phyloP scores from a whole-genome alignment of 2,113 vertebrate genomes.

The Nestor notabilis region DNA sequence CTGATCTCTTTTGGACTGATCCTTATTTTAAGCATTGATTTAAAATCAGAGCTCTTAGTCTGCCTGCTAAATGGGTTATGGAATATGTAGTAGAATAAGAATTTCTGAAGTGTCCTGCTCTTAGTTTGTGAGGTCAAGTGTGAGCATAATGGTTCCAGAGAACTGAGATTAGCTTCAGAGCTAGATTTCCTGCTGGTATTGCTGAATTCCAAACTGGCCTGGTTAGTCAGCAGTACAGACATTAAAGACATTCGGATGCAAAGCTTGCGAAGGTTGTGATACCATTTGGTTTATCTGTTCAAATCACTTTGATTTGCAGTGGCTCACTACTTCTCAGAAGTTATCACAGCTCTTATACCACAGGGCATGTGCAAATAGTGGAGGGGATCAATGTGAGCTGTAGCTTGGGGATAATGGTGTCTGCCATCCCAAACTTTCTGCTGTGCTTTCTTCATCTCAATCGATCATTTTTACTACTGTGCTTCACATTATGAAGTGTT shows the following conservation, averaged over 20 bases:
- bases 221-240: neutral
- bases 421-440: neutral
- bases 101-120: neutral
- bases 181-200: neutral
- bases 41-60: neutral
- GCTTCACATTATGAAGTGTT: neutral
- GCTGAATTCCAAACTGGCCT: neutral
- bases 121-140: neutral
- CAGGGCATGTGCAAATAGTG: neutral
- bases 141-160: neutral
- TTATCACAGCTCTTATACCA: neutral
- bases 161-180: neutral
- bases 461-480: fast-evolving
- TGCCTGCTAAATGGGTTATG: neutral
- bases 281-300: neutral
- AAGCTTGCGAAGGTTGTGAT: neutral
- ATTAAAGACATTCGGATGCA: neutral
- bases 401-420: neutral
- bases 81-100: neutral
- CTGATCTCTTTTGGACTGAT: neutral
- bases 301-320: neutral
- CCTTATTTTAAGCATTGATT: neutral
- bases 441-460: neutral
- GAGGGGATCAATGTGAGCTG: neutral
- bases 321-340: neutral